A percentile compares a stretch with the other conserved stretches of the same genome.
These are phyloP conservation scores for Syngnathus scovelli DNA, from an alignment of 2,113 vertebrate genomes.

Conservation along the genomic window DNA sequence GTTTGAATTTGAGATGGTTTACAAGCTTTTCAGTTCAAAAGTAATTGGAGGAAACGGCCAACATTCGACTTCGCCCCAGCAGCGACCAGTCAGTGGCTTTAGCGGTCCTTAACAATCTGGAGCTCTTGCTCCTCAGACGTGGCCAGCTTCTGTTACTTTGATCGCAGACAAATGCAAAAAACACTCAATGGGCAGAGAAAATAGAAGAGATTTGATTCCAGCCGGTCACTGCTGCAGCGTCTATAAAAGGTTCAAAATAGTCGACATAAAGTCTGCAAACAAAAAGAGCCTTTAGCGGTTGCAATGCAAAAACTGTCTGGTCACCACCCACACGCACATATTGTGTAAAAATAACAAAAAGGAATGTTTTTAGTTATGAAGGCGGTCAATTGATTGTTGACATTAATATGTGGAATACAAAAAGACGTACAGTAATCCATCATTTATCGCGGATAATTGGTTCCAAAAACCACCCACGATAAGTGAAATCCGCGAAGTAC, in stretches of 20 bases:
- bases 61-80: not conserved
- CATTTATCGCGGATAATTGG: no score
- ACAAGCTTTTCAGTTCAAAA: not conserved
- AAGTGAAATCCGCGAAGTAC: no score
- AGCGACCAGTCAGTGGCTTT: slow-evolving; percentile 30
- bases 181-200: slow-evolving; percentile 16
- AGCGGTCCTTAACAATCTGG: slow-evolving; percentile 20
- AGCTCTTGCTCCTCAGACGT: not conserved
- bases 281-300: not conserved
- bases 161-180: slow-evolving; percentile 46
- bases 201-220: slow-evolving; percentile 18
- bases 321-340: no score
- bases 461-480: no score
- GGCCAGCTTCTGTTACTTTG: slow-evolving; percentile 44
- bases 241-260: slow-evolving; percentile 12
- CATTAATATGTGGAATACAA: not conserved
- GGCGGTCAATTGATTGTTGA: not conserved
- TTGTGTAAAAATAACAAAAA: not conserved
- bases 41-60: slow-evolving; percentile 42
- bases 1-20: slow-evolving; percentile 35
- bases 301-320: slow-evolving; percentile 10
- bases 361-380: not conserved
- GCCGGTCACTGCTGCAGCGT: slow-evolving; percentile 9
- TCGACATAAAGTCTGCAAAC: not conserved
- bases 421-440: not conserved